Conservation (phyloP, 2,113 vertebrate genomes). For the Rhynchomys soricoides region DNA sequence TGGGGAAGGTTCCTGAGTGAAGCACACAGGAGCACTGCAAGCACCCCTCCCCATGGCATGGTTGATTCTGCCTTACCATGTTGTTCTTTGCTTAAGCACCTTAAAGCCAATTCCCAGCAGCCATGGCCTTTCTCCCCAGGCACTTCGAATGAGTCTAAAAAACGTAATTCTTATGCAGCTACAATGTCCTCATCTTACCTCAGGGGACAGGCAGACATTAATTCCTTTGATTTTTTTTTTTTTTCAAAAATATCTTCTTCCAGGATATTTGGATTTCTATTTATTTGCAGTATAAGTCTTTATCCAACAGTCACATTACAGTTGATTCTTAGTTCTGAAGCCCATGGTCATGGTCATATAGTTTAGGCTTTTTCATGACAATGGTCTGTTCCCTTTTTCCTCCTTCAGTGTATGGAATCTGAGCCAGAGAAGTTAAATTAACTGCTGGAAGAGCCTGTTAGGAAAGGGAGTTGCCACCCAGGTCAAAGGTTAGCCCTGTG, state of each 20-base stretch:
- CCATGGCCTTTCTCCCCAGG: not conserved
- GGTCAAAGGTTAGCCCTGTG: not conserved
- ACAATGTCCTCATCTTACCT: not conserved
- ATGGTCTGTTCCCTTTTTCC: not conserved
- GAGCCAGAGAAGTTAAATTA: not conserved
- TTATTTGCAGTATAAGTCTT: not conserved
- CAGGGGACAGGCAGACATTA: not conserved
- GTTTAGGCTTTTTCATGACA: not conserved
- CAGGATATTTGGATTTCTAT: not conserved
- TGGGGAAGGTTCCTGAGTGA: not conserved
- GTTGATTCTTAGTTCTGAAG: not conserved
- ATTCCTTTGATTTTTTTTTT: not conserved
- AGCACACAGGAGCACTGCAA: not conserved
- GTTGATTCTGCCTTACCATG: not conserved
- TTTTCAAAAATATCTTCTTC: not conserved
- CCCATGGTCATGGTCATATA: not conserved
- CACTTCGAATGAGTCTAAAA: not conserved
- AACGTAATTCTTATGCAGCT: not conserved
- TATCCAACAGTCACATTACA: not conserved
- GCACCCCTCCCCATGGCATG: not conserved
- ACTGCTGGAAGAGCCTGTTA: slow-evolving; percentile 4
- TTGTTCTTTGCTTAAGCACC: slow-evolving; percentile 7
- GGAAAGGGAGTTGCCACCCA: not conserved
- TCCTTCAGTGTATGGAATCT: not conserved
- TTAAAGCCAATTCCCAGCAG: not conserved